Evolutionary conservation across 2,797 vertebrate genomes (phyloP).

Genomic region (Argya squamiceps): DNA sequence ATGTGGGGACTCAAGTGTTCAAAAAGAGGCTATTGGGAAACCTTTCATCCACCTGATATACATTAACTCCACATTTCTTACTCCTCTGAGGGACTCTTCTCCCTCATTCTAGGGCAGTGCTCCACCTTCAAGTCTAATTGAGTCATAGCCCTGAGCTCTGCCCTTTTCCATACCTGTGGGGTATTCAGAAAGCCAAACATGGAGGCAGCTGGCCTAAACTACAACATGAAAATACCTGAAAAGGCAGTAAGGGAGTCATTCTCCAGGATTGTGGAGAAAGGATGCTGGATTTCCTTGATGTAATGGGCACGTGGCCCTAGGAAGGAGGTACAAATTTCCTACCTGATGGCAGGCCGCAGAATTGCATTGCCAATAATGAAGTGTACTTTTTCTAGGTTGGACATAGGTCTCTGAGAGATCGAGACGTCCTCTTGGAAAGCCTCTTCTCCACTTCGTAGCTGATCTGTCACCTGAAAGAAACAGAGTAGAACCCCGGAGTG

Average conservation of each 20-base stretch:
- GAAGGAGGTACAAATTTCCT: background rate
- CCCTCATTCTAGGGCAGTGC: background rate
- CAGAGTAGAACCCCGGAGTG: background rate
- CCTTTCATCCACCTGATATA: background rate
- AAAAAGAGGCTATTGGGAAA: background rate
- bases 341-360: conserved; percentile 88
- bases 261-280: background rate
- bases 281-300: background rate
- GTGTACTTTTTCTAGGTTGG: conserved; percentile 93
- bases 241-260: background rate
- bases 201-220: background rate
- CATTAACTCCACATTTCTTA: background rate
- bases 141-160: background rate
- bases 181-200: background rate
- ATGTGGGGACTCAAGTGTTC: background rate
- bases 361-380: conserved; percentile 90
- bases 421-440: conserved; percentile 75
- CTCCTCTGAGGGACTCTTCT: background rate
- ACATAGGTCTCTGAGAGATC: conserved; percentile 85
- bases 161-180: background rate
- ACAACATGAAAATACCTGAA: background rate
- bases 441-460: conserved; percentile 76
- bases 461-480: conserved; percentile 74
- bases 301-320: background rate
- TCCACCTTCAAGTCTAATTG: background rate